Evolutionary conservation across 2,113 vertebrate genomes (phyloP).

Genomic region (Oxygymnocypris stewartii): DNA sequence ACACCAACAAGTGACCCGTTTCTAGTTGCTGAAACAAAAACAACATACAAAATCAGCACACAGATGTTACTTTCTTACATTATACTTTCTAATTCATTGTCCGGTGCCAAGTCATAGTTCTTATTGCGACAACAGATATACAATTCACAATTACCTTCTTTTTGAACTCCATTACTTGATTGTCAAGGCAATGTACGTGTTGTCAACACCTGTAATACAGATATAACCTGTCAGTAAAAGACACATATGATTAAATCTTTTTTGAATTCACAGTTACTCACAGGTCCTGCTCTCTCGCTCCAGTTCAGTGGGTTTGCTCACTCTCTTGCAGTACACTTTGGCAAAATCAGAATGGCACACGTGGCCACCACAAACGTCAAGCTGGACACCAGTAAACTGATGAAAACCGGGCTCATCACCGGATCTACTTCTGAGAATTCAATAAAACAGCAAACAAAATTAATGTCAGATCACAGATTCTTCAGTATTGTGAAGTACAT

Average conservation of each 20-base stretch:
- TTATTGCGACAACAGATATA: background rate
- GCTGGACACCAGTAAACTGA: constrained; percentile 75
- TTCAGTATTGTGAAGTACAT: too few species aligned
- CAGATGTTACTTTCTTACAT: background rate
- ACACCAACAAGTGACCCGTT: constrained; percentile 5
- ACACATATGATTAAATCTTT: background rate
- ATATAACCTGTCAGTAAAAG: background rate
- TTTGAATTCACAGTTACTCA: constrained; percentile 56
- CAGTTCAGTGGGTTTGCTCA: constrained; percentile 71
- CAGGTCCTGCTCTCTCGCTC: constrained; percentile 77
- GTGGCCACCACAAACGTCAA: constrained; percentile 72
- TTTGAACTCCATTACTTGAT: constrained; percentile 63
- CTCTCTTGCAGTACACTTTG: constrained; percentile 70
- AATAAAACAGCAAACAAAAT: constrained; percentile 2
- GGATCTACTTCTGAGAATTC: constrained; percentile 69
- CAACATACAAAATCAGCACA: background rate
- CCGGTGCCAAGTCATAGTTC: too few species aligned
- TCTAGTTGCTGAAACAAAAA: background rate
- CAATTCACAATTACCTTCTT: background rate
- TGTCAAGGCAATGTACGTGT: constrained; percentile 76
- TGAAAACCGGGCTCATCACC: constrained; percentile 72
- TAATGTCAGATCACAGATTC: background rate
- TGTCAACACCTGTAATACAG: constrained; percentile 75
- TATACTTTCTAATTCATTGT: background rate
- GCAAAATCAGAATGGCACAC: constrained; percentile 67